A percentile compares a stretch with the other conserved stretches of the same genome.
These are phyloP conservation scores for Sussaba pulchella DNA, from an alignment of 2,888 invertebrate species.

Conservation along the genomic window DNA sequence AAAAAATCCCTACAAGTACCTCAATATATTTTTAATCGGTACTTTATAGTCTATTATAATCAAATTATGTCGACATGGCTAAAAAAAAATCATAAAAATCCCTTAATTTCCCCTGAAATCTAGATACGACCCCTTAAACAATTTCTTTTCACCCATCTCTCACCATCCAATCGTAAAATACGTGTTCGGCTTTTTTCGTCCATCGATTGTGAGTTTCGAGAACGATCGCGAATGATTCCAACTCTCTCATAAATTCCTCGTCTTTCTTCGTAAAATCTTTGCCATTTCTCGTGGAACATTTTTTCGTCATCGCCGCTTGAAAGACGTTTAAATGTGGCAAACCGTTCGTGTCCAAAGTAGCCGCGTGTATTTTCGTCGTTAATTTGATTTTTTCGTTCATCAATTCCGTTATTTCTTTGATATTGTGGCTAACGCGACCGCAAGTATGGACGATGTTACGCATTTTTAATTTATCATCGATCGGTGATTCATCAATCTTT, in stretches of 20 bases:
- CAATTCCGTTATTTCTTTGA: constrained; percentile 75
- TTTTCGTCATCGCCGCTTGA: constrained; percentile 73
- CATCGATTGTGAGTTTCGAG: constrained; percentile 72
- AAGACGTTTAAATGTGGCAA: constrained; percentile 72
- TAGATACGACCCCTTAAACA: too few relatives aligned
- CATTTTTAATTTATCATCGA: constrained; percentile 46
- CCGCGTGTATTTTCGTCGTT: constrained; percentile 73
- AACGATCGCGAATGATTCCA: constrained; percentile 68
- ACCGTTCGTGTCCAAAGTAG: constrained; percentile 71
- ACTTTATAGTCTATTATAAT: too few relatives aligned
- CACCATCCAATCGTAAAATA: constrained; percentile 77
- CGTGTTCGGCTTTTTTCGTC: constrained; percentile 68
- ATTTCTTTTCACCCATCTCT: constrained; percentile 20
- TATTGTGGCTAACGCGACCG: constrained; percentile 72
- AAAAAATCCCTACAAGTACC: too few relatives aligned
- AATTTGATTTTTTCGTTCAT: constrained; percentile 71
- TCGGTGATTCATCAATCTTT: neutral
- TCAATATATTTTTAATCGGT: too few relatives aligned
- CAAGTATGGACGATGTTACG: constrained; percentile 70
- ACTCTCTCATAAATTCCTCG: constrained; percentile 65
- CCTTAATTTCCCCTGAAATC: too few relatives aligned
- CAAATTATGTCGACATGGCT: too few relatives aligned
- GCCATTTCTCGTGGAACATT: constrained; percentile 51
- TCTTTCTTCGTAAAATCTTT: constrained; percentile 46
- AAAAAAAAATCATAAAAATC: too few relatives aligned